Evolutionary conservation across 2,888 invertebrate genomes (phyloP), one percentile per base, ranked within the genome.

Genomic region (Synergus japonicus): DNA sequence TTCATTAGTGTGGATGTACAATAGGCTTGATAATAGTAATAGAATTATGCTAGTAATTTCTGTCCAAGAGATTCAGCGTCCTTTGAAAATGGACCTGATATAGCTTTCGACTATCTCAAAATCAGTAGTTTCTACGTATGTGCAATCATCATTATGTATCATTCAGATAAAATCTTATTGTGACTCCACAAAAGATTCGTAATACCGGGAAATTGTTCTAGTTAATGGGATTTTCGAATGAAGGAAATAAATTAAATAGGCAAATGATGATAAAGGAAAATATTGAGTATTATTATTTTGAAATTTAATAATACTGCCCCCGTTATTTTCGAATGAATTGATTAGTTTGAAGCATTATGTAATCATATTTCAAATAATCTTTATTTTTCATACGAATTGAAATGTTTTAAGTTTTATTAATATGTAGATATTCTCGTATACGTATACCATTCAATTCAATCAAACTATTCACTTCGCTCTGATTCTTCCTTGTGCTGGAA

Each of bases 81-180:
- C 49, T 69, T 49, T 69, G 49, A 13, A 69, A 69, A 22, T 69
- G 49, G 29, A 46, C 46, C 15, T 22, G 22, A 60, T 60, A 60
- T 60, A 10, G 10, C 60, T 22, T 22, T 29, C 60, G 18, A 29
- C 60, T 69, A 69, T 69, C 69, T 69, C 5, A 9, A 29, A 69
- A 69, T 69, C 69, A 69, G 22, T 46, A 18, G 12, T 46, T 69
- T 4, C 44, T 67, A 22, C 15, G 49, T 13, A 15, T 49, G 5
- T 46, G 46, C 12, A 13, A 29, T 46, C 29, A 37, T 69, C 46
- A 46, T 46, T 46, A 69, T n/a, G 46, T 29, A 49, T 69, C 29
- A 67, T 15, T 29, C 22, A n/a, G 46, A 69, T 46, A 69, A 22
- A 69, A 69, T 69, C 49, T 49, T 49, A 49, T 29, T 49, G 29